phyloP scores from a whole-genome alignment of 2,113 vertebrate genomes.

The Pluvianellus socialis region DNA sequence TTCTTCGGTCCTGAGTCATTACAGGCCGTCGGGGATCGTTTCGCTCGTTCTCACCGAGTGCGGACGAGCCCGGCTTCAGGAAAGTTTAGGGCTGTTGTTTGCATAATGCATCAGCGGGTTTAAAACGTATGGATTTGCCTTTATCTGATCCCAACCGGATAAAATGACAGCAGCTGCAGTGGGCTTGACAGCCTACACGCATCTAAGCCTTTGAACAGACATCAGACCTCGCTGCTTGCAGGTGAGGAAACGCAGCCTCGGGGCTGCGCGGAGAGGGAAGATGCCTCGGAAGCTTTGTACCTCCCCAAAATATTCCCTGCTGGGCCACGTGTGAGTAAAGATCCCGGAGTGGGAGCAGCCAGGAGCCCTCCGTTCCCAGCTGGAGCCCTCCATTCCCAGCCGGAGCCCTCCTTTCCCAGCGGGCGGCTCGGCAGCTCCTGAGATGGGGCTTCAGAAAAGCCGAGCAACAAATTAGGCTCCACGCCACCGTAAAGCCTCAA shows the following conservation, averaged over 20 bases:
- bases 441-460: background rate
- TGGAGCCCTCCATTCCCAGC: background rate
- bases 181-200: background rate
- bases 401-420: background rate
- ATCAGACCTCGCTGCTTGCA: background rate
- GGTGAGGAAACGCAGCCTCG: background rate
- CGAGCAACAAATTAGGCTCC: background rate
- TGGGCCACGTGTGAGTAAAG: background rate
- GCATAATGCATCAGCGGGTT: background rate
- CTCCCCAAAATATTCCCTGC: fast-evolving
- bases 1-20: background rate
- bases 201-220: background rate
- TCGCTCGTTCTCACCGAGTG: background rate
- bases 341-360: background rate
- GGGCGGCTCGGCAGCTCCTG: fast-evolving
- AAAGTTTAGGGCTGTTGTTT: background rate
- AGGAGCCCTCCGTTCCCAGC: background rate
- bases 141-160: background rate
- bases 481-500: fast-evolving
- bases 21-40: background rate
- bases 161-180: background rate
- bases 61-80: background rate
- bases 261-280: background rate
- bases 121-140: background rate
- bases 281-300: background rate